A percentile compares a stretch with the other conserved stretches of the same genome.
Conservation (phyloP, 2,113 vertebrate genomes). For the Podocnemis expansa region DNA sequence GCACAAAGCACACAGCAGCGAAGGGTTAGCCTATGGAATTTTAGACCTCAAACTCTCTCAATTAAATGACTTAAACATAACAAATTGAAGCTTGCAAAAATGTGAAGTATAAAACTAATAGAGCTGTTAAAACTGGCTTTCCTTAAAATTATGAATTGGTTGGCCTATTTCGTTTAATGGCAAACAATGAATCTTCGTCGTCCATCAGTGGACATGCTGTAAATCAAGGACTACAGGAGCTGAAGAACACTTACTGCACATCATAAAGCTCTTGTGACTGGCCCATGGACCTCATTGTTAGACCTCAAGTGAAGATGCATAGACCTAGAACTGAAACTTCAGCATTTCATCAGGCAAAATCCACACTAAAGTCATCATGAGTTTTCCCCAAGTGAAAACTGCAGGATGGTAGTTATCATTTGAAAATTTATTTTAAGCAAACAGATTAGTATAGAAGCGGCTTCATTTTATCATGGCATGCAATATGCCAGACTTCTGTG, state of each 20-base stretch:
- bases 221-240: background rate
- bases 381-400: fast-evolving
- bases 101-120: constrained; percentile 63
- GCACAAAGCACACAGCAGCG: background rate
- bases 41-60: constrained; percentile 18
- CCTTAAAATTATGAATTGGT: constrained; percentile 63
- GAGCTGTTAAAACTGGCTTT: constrained; percentile 68
- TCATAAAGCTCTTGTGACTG: background rate
- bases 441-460: fast-evolving
- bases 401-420: fast-evolving
- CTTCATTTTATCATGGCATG: background rate
- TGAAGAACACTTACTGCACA: constrained; percentile 1
- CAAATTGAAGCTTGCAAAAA: constrained; percentile 61
- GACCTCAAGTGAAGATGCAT: background rate
- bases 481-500: background rate
- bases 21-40: background rate
- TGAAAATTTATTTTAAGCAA: background rate
- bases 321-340: constrained; percentile 14
- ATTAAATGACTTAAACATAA: constrained; percentile 57
- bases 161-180: constrained; percentile 65
- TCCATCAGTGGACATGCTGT: constrained; percentile 31
- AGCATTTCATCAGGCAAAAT: fast-evolving
- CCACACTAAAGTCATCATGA: background rate
- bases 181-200: constrained; percentile 38
- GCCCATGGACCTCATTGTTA: background rate